Evolutionary conservation across 2,113 vertebrate genomes (phyloP).

Genomic region (Lichenostomus cassidix): DNA sequence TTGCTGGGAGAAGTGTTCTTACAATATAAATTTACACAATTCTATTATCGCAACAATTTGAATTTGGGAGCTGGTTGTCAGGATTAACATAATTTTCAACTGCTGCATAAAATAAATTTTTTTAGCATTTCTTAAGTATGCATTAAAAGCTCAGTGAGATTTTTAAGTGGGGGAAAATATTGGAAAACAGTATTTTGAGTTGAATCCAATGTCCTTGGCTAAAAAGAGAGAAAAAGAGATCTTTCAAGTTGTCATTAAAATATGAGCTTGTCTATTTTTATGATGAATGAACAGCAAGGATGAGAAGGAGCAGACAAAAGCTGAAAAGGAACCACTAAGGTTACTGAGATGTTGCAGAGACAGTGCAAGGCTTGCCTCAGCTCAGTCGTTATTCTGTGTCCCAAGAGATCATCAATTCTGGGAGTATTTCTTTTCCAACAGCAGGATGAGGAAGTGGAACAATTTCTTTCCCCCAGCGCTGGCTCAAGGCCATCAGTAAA

Average conservation of each 20-base stretch:
- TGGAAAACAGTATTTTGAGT: neutral
- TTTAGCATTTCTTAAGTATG: neutral
- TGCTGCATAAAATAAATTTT: neutral
- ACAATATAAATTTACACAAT: neutral
- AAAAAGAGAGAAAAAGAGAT: neutral
- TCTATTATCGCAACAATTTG: neutral
- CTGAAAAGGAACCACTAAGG: neutral
- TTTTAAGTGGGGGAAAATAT: neutral
- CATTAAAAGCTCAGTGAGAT: neutral
- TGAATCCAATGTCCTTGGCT: constrained; percentile 6
- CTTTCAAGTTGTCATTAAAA: constrained; percentile 21
- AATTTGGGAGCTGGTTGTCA: neutral
- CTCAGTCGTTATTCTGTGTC: neutral
- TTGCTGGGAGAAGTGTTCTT: neutral
- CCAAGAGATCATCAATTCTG: neutral
- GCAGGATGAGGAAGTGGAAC: neutral
- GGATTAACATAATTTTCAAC: neutral
- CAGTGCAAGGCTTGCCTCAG: neutral
- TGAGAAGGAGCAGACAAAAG: neutral
- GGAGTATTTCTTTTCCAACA: neutral
- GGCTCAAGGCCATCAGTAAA: neutral
- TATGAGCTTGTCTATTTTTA: neutral
- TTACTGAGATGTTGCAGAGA: neutral
- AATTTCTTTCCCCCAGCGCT: neutral
- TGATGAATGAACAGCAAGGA: constrained; percentile 11